Conservation (phyloP, 1,140 invertebrate species). For the Cephus cinctus region DNA sequence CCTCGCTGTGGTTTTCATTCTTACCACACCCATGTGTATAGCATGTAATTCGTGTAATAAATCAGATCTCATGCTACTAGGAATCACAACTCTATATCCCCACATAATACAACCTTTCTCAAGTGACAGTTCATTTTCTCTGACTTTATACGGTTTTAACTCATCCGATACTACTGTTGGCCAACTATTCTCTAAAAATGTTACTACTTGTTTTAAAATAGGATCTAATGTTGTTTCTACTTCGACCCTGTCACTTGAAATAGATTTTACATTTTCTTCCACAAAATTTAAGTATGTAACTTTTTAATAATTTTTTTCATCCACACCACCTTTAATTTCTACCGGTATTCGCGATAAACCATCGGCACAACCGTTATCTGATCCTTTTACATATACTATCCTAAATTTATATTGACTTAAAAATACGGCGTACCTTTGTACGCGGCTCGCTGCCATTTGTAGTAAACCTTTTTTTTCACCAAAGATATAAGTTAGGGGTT, state of each 20-base stretch:
- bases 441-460: constrained; percentile 31
- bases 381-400: constrained; percentile 33
- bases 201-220: constrained; percentile 13
- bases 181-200: constrained; percentile 20
- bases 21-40: constrained; percentile 6
- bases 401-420: constrained; percentile 40
- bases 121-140: constrained; percentile 21
- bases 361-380: constrained; percentile 33
- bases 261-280: constrained; percentile 6
- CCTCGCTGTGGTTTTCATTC: constrained; percentile 16
- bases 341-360: constrained; percentile 29
- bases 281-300: constrained; percentile 7
- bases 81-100: constrained; percentile 21
- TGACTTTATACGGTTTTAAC: constrained; percentile 13
- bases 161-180: constrained; percentile 14
- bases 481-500: constrained; percentile 54
- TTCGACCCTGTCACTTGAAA: constrained; percentile 4
- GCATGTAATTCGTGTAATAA: constrained; percentile 19
- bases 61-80: constrained; percentile 11
- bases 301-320: constrained; percentile 14
- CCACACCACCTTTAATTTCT: background rate
- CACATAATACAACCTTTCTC: constrained; percentile 23
- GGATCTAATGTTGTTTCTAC: constrained; percentile 14
- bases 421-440: constrained; percentile 42
- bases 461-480: constrained; percentile 35